Evolutionary conservation across 2,888 invertebrate genomes (phyloP), one percentile per base, ranked within the genome.

Genomic region (Callyntrura sp.): DNA sequence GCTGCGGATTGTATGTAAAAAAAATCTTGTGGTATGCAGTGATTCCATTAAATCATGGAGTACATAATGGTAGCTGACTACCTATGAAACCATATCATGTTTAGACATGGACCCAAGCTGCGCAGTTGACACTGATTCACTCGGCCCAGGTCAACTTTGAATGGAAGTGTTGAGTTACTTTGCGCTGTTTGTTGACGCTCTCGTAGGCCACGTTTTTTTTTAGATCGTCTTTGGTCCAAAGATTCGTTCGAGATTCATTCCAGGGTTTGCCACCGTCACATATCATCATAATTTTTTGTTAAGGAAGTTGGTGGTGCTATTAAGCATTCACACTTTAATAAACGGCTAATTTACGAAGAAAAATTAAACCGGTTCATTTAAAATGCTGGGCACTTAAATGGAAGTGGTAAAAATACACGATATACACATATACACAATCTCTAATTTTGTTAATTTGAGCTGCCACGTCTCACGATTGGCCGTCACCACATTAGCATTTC

Each of bases 151-250:
- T 87, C 85, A 88, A 12, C 45, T 85, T 82, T 87, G 73, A 85
- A 83, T 84, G 84, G n/a, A 76, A 76, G 90, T 90, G 90, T 90
- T 90, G 90, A 90, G 88, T 90, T 90, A 84, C 90, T 65, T 91
- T 88, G 84, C 48, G 68, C 12, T 79, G 17, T 60, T 78, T 79
- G 20, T 79, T 35, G 35, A 43, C 17, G 11, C 14, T 17, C 20
- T 45, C 9, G 60, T 60, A 0, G 55, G 35, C 55, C 25, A 1
- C 57, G 4, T 65, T 14, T 25, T 76, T n/a, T 76, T 55, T n/a
- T 17, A 70, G 70, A 70, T 28, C 0, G 23, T 73, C 23, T 48
- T 51, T 23, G 5, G 14, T 12, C 45, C 0, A 14, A 73, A 23
- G n/a, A n/a, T n/a, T 23, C 23, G 14, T 25, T 73, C n/a, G n/a